phyloP scores from a whole-genome alignment of 2,113 vertebrate species.

The Dicrurus megarhynchus region DNA sequence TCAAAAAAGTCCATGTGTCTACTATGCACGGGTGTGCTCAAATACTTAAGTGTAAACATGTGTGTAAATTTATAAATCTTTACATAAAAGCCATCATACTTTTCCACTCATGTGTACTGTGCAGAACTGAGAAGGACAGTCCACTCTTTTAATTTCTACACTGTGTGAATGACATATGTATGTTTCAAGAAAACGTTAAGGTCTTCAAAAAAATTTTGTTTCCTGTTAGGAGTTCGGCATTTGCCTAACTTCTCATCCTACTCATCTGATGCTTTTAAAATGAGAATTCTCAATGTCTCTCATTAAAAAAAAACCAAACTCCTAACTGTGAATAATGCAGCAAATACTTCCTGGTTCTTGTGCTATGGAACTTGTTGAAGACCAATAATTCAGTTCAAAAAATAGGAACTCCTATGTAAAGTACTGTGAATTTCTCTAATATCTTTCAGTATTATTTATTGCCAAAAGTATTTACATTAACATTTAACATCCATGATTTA shows the following conservation, averaged over 20 bases:
- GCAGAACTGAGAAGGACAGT: not conserved
- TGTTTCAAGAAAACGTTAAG: not conserved
- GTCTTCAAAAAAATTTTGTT: not conserved
- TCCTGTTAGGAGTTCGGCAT: not conserved
- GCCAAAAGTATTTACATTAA: not conserved
- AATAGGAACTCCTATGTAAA: not conserved
- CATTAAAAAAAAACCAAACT: not conserved
- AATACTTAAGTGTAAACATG: not conserved
- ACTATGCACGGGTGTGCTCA: not conserved
- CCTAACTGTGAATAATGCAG: not conserved
- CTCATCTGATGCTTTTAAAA: not conserved
- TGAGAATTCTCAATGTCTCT: not conserved
- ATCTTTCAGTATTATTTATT: not conserved
- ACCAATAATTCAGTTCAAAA: not conserved
- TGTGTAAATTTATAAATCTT: not conserved
- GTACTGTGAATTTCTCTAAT: not conserved
- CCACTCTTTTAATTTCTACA: not conserved
- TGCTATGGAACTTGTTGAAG: not conserved
- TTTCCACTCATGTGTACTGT: not conserved
- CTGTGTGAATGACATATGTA: not conserved
- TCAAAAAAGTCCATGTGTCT: not conserved
- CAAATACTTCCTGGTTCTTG: not conserved
- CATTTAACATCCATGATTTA: not conserved
- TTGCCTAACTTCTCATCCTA: not conserved
- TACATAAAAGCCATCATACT: not conserved